Conservation (phyloP, 53 echinoderm and acorn worm species). For the Luidia sarsii region DNA sequence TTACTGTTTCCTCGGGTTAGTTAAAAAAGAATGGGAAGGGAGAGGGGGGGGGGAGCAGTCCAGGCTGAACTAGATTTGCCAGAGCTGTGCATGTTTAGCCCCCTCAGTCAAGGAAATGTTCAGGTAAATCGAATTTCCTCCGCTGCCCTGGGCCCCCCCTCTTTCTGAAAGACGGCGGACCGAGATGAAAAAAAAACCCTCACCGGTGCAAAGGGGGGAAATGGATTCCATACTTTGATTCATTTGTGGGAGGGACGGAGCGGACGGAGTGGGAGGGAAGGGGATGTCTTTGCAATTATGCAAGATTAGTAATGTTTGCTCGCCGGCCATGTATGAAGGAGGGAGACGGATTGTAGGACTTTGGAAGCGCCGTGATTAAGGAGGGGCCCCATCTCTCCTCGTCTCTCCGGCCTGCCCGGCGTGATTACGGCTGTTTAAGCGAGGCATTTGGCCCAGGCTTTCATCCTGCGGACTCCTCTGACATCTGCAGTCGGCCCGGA, state of each 20-base stretch:
- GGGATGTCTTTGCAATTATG: slow-evolving; percentile 38
- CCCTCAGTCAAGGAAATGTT: slow-evolving; percentile 44
- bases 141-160: neutral
- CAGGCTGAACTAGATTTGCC: slow-evolving; percentile 33
- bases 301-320: slow-evolving; percentile 43
- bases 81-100: slow-evolving; percentile 22
- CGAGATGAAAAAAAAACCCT: too few relatives aligned
- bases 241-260: slow-evolving; percentile 10
- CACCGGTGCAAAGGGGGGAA: slow-evolving; percentile 43
- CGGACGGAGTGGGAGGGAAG: slow-evolving; percentile 11
- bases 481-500: too few relatives aligned
- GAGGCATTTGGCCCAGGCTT: too few relatives aligned
- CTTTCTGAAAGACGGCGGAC: neutral
- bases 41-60: too few relatives aligned
- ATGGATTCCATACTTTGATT: slow-evolving; percentile 41
- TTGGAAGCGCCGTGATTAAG: too few relatives aligned
- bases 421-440: too few relatives aligned
- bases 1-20: slow-evolving; percentile 42
- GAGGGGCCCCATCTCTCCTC: too few relatives aligned
- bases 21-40: too few relatives aligned
- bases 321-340: too few relatives aligned
- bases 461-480: too few relatives aligned
- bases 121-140: slow-evolving; percentile 42
- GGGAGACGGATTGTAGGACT: too few relatives aligned
- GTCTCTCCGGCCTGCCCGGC: too few relatives aligned